A percentile compares a stretch with the other conserved stretches of the same genome.
phyloP scores from a whole-genome alignment of 2,888 invertebrate species.

The Dioctria rufipes region DNA sequence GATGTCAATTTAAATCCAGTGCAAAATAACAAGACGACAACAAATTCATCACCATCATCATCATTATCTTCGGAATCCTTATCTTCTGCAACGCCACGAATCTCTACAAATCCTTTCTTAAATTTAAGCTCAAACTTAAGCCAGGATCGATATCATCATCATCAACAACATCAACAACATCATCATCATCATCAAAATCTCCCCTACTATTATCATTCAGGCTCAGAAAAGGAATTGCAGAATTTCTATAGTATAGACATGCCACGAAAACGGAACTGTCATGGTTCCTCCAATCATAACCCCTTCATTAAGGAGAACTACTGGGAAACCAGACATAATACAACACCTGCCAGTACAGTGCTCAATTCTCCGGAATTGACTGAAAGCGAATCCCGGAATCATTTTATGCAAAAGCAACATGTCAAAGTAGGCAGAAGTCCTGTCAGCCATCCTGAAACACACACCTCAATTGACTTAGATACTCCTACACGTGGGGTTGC shows the following conservation, averaged over 20 bases:
- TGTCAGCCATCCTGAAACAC: constrained; percentile 62
- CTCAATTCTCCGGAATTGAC: constrained; percentile 68
- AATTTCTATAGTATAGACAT: constrained; percentile 49
- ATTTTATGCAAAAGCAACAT: constrained; percentile 63
- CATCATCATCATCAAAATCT: neutral
- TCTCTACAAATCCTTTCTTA: constrained; percentile 70
- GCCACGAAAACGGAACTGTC: constrained; percentile 56
- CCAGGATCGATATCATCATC: constrained; percentile 42
- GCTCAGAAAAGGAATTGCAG: constrained; percentile 45
- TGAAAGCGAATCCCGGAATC: constrained; percentile 60
- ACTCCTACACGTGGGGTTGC: constrained; percentile 67
- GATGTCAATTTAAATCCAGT: constrained; percentile 74
- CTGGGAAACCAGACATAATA: constrained; percentile 67
- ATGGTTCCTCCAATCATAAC: constrained; percentile 57
- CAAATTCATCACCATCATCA: constrained; percentile 68
- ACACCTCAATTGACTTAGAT: constrained; percentile 52
- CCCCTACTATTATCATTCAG: constrained; percentile 34
- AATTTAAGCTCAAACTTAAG: constrained; percentile 61
- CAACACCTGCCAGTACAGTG: constrained; percentile 65
- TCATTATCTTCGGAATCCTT: constrained; percentile 70
- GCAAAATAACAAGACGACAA: constrained; percentile 59
- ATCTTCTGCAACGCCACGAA: constrained; percentile 70
- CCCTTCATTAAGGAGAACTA: constrained; percentile 62
- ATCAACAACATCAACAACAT: no score
- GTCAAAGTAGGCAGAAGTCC: constrained; percentile 67